Evolutionary conservation across 2,888 invertebrate species (phyloP).

Genomic region (Hermodice carunculata): DNA sequence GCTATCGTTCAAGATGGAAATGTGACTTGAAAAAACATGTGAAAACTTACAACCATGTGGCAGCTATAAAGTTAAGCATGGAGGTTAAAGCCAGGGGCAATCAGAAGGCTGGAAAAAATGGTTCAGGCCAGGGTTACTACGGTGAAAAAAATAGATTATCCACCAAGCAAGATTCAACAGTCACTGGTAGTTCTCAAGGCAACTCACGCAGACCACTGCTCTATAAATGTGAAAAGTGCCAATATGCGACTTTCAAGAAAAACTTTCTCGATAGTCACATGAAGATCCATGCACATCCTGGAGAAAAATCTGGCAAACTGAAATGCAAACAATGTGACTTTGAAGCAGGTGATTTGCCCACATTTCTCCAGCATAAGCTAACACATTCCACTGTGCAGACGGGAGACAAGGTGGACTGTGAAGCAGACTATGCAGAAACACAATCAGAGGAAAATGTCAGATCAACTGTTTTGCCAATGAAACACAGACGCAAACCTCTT

Average conservation of each 20-base stretch:
- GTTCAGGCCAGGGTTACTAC: too few relatives aligned
- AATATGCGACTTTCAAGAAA: conserved; percentile 53
- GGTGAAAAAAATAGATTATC: too few relatives aligned
- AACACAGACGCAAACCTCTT: conserved; percentile 52
- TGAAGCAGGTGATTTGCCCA: conserved; percentile 54
- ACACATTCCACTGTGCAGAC: conserved; percentile 40
- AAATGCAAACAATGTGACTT: conserved; percentile 60
- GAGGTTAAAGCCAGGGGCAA: too few relatives aligned
- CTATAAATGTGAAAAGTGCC: conserved; percentile 54
- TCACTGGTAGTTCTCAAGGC: too few relatives aligned
- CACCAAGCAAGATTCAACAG: too few relatives aligned
- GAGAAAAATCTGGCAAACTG: conserved; percentile 40
- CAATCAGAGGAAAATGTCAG: neutral
- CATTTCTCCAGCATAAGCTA: conserved; percentile 60
- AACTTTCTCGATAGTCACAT: conserved; percentile 50
- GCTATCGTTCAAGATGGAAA: conserved; percentile 66
- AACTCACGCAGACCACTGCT: conserved; percentile 38
- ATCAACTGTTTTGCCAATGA: neutral
- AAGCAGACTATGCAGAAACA: neutral
- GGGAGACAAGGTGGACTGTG: neutral
- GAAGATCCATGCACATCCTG: conserved; percentile 44
- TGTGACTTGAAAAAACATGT: conserved; percentile 68
- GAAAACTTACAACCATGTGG: conserved; percentile 57
- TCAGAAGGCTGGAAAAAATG: too few relatives aligned
- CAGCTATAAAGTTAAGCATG: conserved; percentile 33